These are phyloP conservation scores for Turnix velox DNA, from an alignment of 2,113 vertebrate genomes.

Conservation along the genomic window DNA sequence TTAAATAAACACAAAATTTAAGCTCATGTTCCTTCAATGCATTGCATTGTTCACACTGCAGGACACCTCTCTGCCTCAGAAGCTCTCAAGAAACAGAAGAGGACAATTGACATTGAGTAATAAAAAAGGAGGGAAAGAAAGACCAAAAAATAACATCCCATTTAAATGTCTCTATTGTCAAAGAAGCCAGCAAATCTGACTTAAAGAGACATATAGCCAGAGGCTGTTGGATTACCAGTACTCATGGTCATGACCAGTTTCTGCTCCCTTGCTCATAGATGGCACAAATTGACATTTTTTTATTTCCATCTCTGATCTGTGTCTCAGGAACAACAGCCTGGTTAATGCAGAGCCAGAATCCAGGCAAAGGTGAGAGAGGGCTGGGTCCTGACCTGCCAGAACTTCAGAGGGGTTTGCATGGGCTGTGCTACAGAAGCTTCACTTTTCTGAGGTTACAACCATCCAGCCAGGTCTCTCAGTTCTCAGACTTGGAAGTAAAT, in stretches of 20 bases:
- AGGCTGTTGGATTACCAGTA: too few species aligned
- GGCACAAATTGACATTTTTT: not conserved
- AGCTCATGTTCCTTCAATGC: not conserved
- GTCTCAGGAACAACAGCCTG: accelerated
- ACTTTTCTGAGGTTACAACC: not conserved
- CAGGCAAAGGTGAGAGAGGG: not conserved
- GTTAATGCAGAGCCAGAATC: not conserved
- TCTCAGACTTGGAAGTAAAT: not conserved
- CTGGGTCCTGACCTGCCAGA: not conserved
- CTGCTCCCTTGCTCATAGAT: not conserved
- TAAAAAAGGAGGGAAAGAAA: not conserved
- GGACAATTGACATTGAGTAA: not conserved
- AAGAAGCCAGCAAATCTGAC: not conserved
- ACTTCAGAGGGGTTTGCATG: not conserved
- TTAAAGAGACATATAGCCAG: not conserved
- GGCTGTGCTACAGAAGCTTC: not conserved
- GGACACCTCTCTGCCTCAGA: not conserved
- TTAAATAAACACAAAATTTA: not conserved
- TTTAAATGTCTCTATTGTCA: not conserved
- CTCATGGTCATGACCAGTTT: not conserved
- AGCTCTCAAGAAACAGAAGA: not conserved
- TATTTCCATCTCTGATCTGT: not conserved
- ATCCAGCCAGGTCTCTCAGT: not conserved
- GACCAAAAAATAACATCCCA: not conserved
- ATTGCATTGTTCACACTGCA: not conserved